Percentiles rank a stretch among this genome's conserved stretches.
phyloP scores from a whole-genome alignment of 64 coral and sea anemone genomes.

The Anthopleura sola region DNA sequence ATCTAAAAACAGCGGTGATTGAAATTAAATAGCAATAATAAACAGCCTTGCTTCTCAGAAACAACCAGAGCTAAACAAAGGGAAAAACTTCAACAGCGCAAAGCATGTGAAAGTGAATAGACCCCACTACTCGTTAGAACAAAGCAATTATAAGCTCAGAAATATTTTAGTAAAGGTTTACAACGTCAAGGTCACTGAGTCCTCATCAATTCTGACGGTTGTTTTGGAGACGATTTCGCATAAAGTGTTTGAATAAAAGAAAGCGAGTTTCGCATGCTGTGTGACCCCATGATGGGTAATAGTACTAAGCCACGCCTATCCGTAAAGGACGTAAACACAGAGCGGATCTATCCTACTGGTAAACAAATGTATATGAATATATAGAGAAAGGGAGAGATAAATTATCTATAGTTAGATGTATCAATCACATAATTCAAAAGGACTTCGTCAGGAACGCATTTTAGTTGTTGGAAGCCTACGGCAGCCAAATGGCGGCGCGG shows the following conservation, averaged over 20 bases:
- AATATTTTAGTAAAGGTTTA: neutral
- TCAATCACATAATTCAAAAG: neutral
- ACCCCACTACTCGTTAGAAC: neutral
- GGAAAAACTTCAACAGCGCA: neutral
- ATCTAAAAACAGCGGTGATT: neutral
- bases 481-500: too few relatives aligned
- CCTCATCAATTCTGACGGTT: neutral
- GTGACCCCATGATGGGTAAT: neutral
- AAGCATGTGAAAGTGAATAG: neutral
- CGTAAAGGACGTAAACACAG: neutral
- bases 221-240: neutral
- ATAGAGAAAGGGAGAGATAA: too few relatives aligned
- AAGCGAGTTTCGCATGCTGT: neutral
- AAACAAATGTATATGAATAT: neutral
- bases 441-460: too few relatives aligned
- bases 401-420: neutral
- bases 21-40: neutral
- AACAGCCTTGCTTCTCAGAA: neutral
- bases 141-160: neutral
- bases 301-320: neutral
- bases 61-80: neutral
- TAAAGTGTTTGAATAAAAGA: neutral
- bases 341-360: neutral
- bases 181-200: neutral
- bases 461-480: too few relatives aligned